These are phyloP conservation scores for Euclidia mi DNA, from an alignment of 2,888 invertebrate species.

Conservation along the genomic window DNA sequence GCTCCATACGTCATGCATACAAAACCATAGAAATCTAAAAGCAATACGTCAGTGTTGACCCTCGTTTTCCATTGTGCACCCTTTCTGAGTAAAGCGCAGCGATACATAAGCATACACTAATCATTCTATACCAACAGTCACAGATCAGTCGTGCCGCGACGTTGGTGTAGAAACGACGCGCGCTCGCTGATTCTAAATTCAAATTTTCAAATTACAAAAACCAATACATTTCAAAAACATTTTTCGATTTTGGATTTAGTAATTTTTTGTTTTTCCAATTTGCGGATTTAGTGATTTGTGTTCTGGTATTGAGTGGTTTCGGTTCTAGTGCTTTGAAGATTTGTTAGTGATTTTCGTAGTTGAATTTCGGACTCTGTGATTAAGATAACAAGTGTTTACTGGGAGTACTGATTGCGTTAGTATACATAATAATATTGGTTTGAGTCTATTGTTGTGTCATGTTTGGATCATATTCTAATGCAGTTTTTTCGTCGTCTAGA, in stretches of 20 bases:
- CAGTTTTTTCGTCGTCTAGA: slow-evolving; percentile 3
- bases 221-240: background rate
- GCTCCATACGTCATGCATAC: slow-evolving; percentile 31
- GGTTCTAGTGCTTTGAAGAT: background rate
- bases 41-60: slow-evolving; percentile 45
- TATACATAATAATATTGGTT: slow-evolving; percentile 26
- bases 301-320: slow-evolving; percentile 6
- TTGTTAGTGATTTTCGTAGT: slow-evolving; percentile 4
- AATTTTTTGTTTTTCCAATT: background rate
- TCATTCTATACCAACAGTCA: slow-evolving; percentile 17
- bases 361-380: slow-evolving; percentile 10
- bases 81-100: slow-evolving; percentile 29
- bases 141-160: slow-evolving; percentile 30
- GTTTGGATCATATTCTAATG: slow-evolving; percentile 19
- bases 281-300: slow-evolving; percentile 9
- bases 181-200: background rate
- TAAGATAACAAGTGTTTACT: slow-evolving; percentile 36
- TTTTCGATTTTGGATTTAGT: slow-evolving; percentile 1
- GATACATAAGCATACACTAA: slow-evolving; percentile 27
- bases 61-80: slow-evolving; percentile 39
- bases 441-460: slow-evolving; percentile 15
- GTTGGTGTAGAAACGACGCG: slow-evolving; percentile 17
- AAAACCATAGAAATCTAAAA: slow-evolving; percentile 26
- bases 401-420: slow-evolving; percentile 37
- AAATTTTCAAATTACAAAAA: no score